A percentile compares a stretch with the other conserved stretches of the same genome.
Conservation (phyloP, 92 coral and sea anemone species). For the Actinostola sp. region DNA sequence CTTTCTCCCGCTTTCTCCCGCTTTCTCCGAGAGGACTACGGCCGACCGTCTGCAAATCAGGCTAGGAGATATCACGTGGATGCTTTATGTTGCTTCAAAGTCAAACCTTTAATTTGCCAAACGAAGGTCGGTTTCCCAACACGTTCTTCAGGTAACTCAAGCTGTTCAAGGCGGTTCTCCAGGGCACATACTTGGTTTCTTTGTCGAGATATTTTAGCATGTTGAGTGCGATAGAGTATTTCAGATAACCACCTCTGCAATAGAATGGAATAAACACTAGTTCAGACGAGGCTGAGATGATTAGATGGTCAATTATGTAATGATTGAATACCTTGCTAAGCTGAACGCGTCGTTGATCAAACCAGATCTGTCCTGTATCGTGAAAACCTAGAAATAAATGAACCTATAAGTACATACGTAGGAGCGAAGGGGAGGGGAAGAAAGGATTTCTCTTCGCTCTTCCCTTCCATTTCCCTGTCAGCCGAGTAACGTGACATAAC, state of each 20-base stretch:
- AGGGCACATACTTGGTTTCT: conserved; percentile 84
- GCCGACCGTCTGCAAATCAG: no score
- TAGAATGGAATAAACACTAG: background rate
- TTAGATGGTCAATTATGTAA: background rate
- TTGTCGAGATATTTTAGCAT: conserved; percentile 65
- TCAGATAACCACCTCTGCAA: conserved; percentile 76
- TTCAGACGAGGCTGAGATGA: background rate
- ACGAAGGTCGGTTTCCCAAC: conserved; percentile 74
- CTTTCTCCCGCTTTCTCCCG: no score
- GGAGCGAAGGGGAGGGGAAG: no score
- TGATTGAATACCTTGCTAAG: conserved; percentile 79
- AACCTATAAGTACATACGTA: no score
- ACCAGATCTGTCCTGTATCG: conserved; percentile 82
- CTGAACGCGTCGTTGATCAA: conserved; percentile 89
- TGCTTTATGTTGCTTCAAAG: no score
- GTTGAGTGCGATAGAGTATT: conserved; percentile 64
- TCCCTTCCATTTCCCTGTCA: no score
- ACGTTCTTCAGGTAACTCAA: conserved; percentile 65
- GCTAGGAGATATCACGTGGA: no score
- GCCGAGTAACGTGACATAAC: no score
- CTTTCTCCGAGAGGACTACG: no score
- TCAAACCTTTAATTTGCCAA: conserved; percentile 76
- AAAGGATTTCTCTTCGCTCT: no score
- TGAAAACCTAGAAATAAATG: conserved; percentile 50
- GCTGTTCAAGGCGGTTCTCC: conserved; percentile 81